Conservation (phyloP, 1,140 invertebrate genomes). For the Papilio dardanus region DNA sequence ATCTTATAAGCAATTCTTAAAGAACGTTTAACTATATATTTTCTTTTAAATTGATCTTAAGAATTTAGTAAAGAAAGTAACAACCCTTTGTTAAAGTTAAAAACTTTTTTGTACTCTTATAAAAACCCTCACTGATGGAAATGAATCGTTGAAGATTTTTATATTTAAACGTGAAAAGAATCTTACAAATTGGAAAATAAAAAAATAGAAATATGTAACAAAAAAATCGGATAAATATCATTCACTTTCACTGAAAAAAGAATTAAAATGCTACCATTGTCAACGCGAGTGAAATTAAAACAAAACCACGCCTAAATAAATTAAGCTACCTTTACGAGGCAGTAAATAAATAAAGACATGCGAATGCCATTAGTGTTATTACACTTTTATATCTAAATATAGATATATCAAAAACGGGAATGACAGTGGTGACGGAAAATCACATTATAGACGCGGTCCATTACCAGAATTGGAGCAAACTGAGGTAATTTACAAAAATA, state of each 20-base stretch:
- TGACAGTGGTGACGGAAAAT: slow-evolving; percentile 52
- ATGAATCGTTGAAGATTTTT: no score
- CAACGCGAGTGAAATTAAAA: slow-evolving; percentile 63
- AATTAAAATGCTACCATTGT: slow-evolving; percentile 41
- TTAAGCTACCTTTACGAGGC: slow-evolving; percentile 66
- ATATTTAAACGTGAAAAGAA: no score
- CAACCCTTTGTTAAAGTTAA: neutral
- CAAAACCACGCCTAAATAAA: slow-evolving; percentile 65
- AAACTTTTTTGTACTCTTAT: neutral
- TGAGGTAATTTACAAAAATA: neutral
- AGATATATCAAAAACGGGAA: slow-evolving; percentile 60
- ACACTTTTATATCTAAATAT: slow-evolving; percentile 64
- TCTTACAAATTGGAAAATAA: no score
- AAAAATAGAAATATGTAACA: neutral
- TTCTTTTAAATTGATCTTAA: slow-evolving; percentile 13
- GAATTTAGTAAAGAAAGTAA: neutral
- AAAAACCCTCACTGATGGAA: neutral
- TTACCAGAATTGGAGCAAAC: slow-evolving; percentile 30
- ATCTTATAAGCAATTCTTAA: slow-evolving; percentile 5
- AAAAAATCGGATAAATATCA: slow-evolving; percentile 1
- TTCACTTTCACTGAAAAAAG: slow-evolving; percentile 32
- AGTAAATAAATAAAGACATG: slow-evolving; percentile 75
- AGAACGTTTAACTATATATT: neutral
- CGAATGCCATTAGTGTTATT: slow-evolving; percentile 76
- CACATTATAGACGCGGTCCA: slow-evolving; percentile 49